phyloP scores from a whole-genome alignment of 2,888 invertebrate species.

The Ennomos fuscantarius region DNA sequence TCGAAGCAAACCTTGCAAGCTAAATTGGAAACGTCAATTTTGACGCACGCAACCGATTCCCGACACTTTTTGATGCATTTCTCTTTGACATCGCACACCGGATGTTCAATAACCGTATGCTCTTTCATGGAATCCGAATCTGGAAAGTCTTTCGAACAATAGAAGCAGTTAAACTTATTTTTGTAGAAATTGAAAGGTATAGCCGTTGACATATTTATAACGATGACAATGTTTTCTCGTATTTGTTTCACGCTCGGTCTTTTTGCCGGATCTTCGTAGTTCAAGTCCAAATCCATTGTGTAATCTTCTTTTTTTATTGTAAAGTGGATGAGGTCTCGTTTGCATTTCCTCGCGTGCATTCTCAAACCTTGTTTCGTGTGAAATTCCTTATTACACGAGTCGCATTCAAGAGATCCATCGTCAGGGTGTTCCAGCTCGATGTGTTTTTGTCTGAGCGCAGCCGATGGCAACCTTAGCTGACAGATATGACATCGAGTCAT shows the following conservation, averaged over 20 bases:
- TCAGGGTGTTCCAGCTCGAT: constrained; percentile 75
- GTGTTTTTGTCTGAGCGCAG: constrained; percentile 72
- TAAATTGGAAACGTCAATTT: constrained; percentile 72
- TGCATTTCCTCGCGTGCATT: constrained; percentile 75
- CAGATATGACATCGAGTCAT: constrained; percentile 71
- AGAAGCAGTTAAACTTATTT: constrained; percentile 79
- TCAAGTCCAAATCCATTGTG: constrained; percentile 65
- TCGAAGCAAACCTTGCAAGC: constrained; percentile 77
- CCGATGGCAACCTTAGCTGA: constrained; percentile 70
- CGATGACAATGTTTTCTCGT: constrained; percentile 71
- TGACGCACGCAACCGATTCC: constrained; percentile 76
- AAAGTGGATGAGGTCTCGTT: constrained; percentile 57
- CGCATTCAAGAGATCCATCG: constrained; percentile 70
- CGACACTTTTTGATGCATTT: constrained; percentile 76
- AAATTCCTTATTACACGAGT: constrained; percentile 71
- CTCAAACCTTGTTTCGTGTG: constrained; percentile 74
- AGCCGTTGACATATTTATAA: constrained; percentile 79
- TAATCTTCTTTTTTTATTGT: constrained; percentile 66
- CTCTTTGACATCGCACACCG: constrained; percentile 69
- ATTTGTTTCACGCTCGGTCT: constrained; percentile 75
- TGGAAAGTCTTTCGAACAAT: constrained; percentile 75
- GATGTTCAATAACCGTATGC: constrained; percentile 72
- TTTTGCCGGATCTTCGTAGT: constrained; percentile 59
- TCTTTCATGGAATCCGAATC: constrained; percentile 74
- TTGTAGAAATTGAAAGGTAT: constrained; percentile 79